Evolutionary conservation across 1,140 invertebrate species (phyloP), one percentile per base, ranked within the genome.

Genomic region (Drosophila malerkotliana): DNA sequence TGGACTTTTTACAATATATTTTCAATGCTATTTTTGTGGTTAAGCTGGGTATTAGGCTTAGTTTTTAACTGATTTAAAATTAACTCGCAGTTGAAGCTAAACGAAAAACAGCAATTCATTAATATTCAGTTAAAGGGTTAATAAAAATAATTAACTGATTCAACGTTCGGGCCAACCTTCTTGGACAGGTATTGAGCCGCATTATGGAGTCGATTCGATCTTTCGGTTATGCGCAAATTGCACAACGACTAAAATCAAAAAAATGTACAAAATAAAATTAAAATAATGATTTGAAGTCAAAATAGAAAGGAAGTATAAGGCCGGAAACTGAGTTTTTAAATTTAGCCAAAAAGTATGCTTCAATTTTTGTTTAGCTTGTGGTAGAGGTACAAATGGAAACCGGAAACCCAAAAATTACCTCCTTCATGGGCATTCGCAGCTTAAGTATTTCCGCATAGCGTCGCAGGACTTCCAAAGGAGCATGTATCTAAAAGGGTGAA

Each of bases 391-490:
- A 10, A 21, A 14, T 44, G 12, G 9, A 12, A 12, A n/a, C 18
- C 18, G 15, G 7, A 47, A 47, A 10, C 44, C 3, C 15, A 2
- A 10, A 47, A 47, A 18, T 47, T 21, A 97, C 94, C 93, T 97
- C 95, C 93, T 97, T 97, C 95, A 99, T 98, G 10, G 98, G 98
- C 96, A 99, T 96, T 92, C 98, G 95, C 28, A 99, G 93, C 91
- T 98, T 98, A 77, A 99, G 93, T 79, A 99, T 96, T 93, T 99
- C 98, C 55, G 97, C 96, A 93, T 99, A 99, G 77, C 97, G 94
- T 72, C 95, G 94, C 47, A 99, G 92, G 4, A 99, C 97, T 89
- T 96, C 94, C 81, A 95, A 93, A 0, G 98, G 97, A 3, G 97
- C 96, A 92, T 98, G 97, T 64, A 99, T 95, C 94, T 97, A 73